A percentile compares a stretch with the other conserved stretches of the same genome.
phyloP scores from a whole-genome alignment of 2,888 invertebrate genomes.

The Malachius bipustulatus region DNA sequence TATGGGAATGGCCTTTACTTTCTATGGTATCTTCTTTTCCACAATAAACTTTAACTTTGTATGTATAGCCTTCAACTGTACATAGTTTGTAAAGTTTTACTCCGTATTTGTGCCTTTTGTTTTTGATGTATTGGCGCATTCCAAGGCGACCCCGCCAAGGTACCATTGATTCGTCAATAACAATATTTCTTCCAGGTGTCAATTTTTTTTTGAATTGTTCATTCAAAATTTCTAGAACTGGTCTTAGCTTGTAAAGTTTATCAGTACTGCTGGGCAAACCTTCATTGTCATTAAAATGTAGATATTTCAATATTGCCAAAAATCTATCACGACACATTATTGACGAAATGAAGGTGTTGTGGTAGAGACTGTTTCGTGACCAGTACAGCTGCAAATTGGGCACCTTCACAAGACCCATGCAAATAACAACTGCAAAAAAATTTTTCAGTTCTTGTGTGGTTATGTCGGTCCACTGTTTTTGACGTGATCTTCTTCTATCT shows the following conservation, averaged over 20 bases:
- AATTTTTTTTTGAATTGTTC: not conserved
- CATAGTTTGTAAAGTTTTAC: slow-evolving; percentile 5
- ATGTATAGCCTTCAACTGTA: slow-evolving; percentile 4
- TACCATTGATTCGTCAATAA: slow-evolving; percentile 5
- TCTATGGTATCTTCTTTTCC: not conserved
- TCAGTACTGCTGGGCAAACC: not conserved
- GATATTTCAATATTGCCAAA: not conserved
- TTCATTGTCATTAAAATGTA: not conserved
- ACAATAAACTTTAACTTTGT: not conserved
- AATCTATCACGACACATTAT: too few relatives aligned
- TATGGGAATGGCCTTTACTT: not conserved
- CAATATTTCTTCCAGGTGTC: slow-evolving; percentile 1
- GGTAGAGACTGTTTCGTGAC: too few relatives aligned
- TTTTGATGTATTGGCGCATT: slow-evolving; percentile 2
- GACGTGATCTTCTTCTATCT: too few relatives aligned
- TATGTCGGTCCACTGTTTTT: too few relatives aligned
- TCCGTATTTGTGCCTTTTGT: slow-evolving; percentile 4
- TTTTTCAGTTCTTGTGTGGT: too few relatives aligned
- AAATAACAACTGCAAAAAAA: too few relatives aligned
- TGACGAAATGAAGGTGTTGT: too few relatives aligned
- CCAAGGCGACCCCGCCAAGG: slow-evolving; percentile 2
- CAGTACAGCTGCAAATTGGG: too few relatives aligned
- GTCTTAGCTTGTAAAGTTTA: not conserved
- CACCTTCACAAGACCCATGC: too few relatives aligned
- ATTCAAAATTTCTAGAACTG: not conserved